These are phyloP conservation scores for Callionymus lyra DNA, from an alignment of 2,113 vertebrate species.

Conservation along the genomic window DNA sequence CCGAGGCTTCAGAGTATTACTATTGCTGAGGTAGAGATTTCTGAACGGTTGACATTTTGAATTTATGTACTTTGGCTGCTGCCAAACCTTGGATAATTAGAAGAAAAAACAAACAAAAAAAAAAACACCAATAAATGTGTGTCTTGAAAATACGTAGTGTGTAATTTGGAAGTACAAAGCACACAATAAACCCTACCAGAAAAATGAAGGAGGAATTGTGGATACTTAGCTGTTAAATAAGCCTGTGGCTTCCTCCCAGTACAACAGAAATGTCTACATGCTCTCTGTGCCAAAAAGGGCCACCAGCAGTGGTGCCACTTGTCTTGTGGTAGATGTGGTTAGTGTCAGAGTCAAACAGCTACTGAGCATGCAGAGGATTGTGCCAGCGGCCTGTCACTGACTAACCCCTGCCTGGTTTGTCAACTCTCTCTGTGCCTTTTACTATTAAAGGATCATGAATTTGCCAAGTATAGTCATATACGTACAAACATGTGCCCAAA, in stretches of 20 bases:
- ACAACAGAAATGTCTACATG: constrained; percentile 22
- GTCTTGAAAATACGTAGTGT: too few species aligned
- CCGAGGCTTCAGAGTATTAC: too few species aligned
- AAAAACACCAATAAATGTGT: too few species aligned
- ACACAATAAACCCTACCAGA: too few species aligned
- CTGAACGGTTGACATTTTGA: too few species aligned
- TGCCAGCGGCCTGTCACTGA: constrained; percentile 42
- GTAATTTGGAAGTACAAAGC: too few species aligned
- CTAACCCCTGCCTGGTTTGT: constrained; percentile 41
- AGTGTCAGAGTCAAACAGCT: constrained; percentile 50
- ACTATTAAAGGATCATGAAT: constrained; percentile 24
- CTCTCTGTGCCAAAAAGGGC: constrained; percentile 23
- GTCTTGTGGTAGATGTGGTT: constrained; percentile 54
- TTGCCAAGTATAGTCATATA: constrained; percentile 11
- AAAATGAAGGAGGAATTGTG: too few species aligned
- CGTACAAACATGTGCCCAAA: constrained; percentile 5
- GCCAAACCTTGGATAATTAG: too few species aligned
- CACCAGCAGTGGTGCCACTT: constrained; percentile 28
- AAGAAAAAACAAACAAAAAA: too few species aligned
- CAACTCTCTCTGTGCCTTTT: constrained; percentile 42
- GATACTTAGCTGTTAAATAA: too few species aligned
- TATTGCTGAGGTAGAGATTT: too few species aligned
- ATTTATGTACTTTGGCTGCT: too few species aligned
- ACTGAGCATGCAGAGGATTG: constrained; percentile 40
- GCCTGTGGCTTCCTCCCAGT: constrained; percentile 5